Evolutionary conservation across 1,140 invertebrate species (phyloP), one percentile per base, ranked within the genome.

Genomic region (Schlechtendalia chinensis): DNA sequence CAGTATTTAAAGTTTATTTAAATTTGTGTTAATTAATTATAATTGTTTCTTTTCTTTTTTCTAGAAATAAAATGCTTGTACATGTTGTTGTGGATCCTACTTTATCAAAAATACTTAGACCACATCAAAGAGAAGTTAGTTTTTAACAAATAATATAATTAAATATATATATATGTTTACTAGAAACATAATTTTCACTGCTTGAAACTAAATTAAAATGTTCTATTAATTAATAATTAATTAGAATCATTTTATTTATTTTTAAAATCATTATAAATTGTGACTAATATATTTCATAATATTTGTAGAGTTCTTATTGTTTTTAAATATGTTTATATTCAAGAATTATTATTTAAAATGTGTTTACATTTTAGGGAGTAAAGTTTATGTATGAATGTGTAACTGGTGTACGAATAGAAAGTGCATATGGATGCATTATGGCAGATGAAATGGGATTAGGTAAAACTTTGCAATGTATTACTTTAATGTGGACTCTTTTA

Each of bases 361-460:
- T 53, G 1, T 29, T 72, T 29, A 32, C 12, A 81, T 82, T 85
- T 85, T 82, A 89, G 89, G 98, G 98, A 45, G 98, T 99, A 0
- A 97, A 97, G 85, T 99, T 99, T 86, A 98, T 99, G 96, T 99
- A 98, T 86, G 96, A 99, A 85, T 99, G 98, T 89, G 96, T 99
- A 1, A 98, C 94, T 50, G 98, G 98, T 19, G 87, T 89, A 81
- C 91, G 94, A 84, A 98, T 98, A 82, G 92, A 94, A 82, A 88
- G 91, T 83, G 93, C 92, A 82, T 94, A 90, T 88, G 97, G 97
- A 4, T 98, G 97, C 84, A 98, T 99, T 56, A 98, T 99, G 97
- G 97, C 97, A 45, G 97, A 99, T 88, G 97, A 98, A 90, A 98
- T 99, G 97, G 96, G 94, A 47, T 83, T 93, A 8, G 98, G 98